Evolutionary conservation across 2,888 invertebrate genomes (phyloP).

Genomic region (Limenitis camilla): DNA sequence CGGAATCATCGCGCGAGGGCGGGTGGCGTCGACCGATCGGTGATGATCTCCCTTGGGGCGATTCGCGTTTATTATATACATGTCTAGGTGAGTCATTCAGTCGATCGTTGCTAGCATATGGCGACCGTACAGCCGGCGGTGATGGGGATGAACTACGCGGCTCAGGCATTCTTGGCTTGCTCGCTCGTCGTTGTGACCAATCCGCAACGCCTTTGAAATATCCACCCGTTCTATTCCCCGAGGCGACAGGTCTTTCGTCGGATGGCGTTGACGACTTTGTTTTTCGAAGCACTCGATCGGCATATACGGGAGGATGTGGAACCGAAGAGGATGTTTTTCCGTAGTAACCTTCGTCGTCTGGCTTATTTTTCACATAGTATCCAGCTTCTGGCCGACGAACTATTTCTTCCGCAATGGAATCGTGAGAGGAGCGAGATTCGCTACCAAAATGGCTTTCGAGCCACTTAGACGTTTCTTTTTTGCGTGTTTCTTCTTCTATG

Average conservation of each 20-base stretch:
- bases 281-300: conserved; percentile 64
- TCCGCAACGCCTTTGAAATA: conserved; percentile 85
- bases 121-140: conserved; percentile 57
- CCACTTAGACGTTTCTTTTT: conserved; percentile 93
- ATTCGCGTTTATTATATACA: conserved; percentile 57
- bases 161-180: conserved; percentile 68
- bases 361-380: conserved; percentile 85
- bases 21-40: conserved; percentile 63
- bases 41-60: conserved; percentile 59
- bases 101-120: conserved; percentile 59
- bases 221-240: conserved; percentile 64
- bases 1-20: conserved; percentile 73
- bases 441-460: conserved; percentile 92
- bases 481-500: conserved; percentile 90
- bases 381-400: conserved; percentile 78
- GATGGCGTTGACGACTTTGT: conserved; percentile 72
- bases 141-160: conserved; percentile 66
- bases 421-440: conserved; percentile 85
- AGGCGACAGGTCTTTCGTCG: conserved; percentile 61
- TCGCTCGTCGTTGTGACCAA: conserved; percentile 81
- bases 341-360: conserved; percentile 66
- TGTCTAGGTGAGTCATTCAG: conserved; percentile 57
- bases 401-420: conserved; percentile 79
- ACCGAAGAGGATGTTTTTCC: conserved; percentile 57
- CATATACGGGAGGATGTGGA: conserved; percentile 62